Conservation (phyloP, 2,113 vertebrate genomes). For the human region GRCh38 chr4:159602001-159602500, state of each 20-base stretch:
- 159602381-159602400: conserved; percentile 4
- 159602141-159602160: conserved; percentile 54
- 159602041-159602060: background rate
- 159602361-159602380: conserved; percentile 40
- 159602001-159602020: background rate
- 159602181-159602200: conserved; percentile 48
- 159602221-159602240: conserved; percentile 76
- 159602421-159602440: conserved; percentile 57
- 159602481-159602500: conserved; percentile 76
- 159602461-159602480: conserved; percentile 75
- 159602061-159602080: conserved; percentile 29
- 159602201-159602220: conserved; percentile 57
- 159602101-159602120: conserved; percentile 60
- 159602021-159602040: background rate
- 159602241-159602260: conserved; percentile 59
- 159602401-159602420: conserved; percentile 65
- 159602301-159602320: conserved; percentile 69
- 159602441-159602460: conserved; percentile 75
- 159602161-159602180: conserved; percentile 55
- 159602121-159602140: conserved; percentile 51
- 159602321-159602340: conserved; percentile 70
- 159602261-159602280: conserved; percentile 76
- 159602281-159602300: conserved; percentile 64
- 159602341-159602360: conserved; percentile 55
- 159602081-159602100: conserved; percentile 50